A percentile compares a stretch with the other conserved stretches of the same genome.
These are phyloP conservation scores for Osmerus mordax DNA, from an alignment of 2,113 vertebrate species.

Conservation along the genomic window DNA sequence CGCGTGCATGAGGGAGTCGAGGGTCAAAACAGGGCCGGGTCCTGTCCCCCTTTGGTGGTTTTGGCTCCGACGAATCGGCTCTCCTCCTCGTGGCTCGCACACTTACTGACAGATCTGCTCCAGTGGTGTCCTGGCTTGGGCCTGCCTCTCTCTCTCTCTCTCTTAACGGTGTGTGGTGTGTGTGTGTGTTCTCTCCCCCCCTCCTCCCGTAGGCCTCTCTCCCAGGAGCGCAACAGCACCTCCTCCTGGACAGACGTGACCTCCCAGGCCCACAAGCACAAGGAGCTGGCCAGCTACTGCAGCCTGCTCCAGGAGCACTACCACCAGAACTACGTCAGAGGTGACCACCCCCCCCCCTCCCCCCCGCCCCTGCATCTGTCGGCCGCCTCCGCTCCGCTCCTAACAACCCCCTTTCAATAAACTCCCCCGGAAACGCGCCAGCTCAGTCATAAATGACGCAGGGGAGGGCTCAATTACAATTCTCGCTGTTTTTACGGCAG, in stretches of 20 bases:
- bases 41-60: no score
- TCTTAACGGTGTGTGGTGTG: not conserved
- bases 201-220: constrained; percentile 75
- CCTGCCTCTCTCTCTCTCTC: not conserved
- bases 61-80: not conserved
- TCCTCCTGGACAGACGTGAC: constrained; percentile 82
- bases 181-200: not conserved
- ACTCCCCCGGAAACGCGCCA: not conserved
- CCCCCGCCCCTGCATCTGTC: no score
- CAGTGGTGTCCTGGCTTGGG: not conserved
- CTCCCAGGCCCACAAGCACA: constrained; percentile 78
- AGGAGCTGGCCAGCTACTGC: constrained; percentile 88
- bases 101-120: not conserved
- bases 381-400: not conserved
- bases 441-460: not conserved
- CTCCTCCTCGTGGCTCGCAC: not conserved
- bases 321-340: constrained; percentile 90
- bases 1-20: no score
- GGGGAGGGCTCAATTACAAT: not conserved
- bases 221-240: constrained; percentile 80
- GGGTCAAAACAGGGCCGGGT: no score
- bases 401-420: not conserved
- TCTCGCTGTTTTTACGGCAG: no score
- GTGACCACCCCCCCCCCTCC: constrained; percentile 46
- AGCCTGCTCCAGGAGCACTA: constrained; percentile 91